phyloP scores from a whole-genome alignment of 2,797 vertebrate species.

The Danio albolineatus region DNA sequence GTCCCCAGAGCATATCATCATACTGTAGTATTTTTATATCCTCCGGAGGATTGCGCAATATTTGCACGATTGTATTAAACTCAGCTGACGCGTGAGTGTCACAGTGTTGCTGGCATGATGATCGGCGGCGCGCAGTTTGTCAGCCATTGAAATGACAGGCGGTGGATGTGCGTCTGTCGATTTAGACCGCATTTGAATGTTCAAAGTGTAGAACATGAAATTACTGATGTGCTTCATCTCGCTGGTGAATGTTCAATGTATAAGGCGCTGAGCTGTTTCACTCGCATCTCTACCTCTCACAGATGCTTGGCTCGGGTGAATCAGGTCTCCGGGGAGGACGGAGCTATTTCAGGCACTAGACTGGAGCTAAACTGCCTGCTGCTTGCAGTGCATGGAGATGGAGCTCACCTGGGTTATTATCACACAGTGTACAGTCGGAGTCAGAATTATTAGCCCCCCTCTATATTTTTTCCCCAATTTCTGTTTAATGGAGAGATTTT shows the following conservation, averaged over 20 bases:
- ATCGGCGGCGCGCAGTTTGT: background rate
- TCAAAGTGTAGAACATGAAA: background rate
- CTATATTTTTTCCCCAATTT: no score
- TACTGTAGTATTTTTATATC: background rate
- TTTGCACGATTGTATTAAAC: background rate
- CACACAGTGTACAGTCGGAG: background rate
- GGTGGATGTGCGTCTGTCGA: background rate
- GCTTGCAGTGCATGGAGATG: slow-evolving; percentile 13
- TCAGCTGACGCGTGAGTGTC: slow-evolving; percentile 5
- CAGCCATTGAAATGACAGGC: slow-evolving; percentile 1
- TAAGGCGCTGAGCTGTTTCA: background rate
- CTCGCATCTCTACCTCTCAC: background rate
- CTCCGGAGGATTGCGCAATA: background rate
- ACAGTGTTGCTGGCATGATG: slow-evolving; percentile 1
- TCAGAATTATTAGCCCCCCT: no score
- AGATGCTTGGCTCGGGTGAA: slow-evolving; percentile 38
- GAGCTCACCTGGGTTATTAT: slow-evolving; percentile 28
- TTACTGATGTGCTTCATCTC: background rate
- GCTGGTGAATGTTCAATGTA: background rate
- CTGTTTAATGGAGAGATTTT: no score
- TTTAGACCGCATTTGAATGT: background rate
- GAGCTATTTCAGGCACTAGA: slow-evolving; percentile 41
- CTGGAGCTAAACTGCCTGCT: slow-evolving; percentile 26
- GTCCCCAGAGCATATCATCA: background rate
- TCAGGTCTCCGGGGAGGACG: slow-evolving; percentile 23